Percentiles rank a stretch among this genome's conserved stretches.
These are phyloP conservation scores for Lasioglossum albipes DNA, from an alignment of 1,140 invertebrate genomes.

Conservation along the genomic window DNA sequence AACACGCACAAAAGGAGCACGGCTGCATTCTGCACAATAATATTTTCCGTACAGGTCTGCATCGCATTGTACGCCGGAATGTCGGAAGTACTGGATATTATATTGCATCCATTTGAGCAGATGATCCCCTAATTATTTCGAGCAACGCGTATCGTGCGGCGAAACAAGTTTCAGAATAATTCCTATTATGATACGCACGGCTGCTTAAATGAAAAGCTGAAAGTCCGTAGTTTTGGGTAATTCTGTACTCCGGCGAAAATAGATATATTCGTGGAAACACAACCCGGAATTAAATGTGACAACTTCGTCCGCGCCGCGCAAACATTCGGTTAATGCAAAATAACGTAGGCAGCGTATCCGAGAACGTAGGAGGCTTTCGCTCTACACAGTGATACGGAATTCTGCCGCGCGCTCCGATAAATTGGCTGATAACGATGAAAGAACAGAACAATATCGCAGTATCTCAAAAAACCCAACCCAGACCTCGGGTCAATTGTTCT, in stretches of 20 bases:
- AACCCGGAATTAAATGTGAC: background rate
- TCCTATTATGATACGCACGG: background rate
- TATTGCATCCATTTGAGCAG: background rate
- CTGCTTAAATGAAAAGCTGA: background rate
- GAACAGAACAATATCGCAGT: no score
- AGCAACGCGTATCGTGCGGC: background rate
- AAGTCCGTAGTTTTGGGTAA: background rate
- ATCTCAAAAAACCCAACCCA: no score
- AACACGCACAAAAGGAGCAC: background rate
- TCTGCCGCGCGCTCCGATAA: no score
- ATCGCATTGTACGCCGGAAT: background rate
- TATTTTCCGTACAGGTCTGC: no score
- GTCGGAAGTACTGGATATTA: background rate
- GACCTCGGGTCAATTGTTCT: no score
- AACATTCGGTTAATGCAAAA: no score
- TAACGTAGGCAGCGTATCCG: no score
- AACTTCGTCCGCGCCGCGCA: background rate
- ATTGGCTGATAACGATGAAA: no score
- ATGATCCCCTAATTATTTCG: constrained; percentile 4
- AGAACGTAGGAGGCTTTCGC: no score
- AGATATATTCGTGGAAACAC: background rate
- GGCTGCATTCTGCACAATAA: background rate
- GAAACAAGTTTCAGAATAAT: constrained; percentile 2
- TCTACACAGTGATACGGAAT: no score
- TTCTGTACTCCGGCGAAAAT: background rate